Evolutionary conservation across 1,140 invertebrate species (phyloP), one percentile per base, ranked within the genome.

Genomic region (Prorops nasuta): DNA sequence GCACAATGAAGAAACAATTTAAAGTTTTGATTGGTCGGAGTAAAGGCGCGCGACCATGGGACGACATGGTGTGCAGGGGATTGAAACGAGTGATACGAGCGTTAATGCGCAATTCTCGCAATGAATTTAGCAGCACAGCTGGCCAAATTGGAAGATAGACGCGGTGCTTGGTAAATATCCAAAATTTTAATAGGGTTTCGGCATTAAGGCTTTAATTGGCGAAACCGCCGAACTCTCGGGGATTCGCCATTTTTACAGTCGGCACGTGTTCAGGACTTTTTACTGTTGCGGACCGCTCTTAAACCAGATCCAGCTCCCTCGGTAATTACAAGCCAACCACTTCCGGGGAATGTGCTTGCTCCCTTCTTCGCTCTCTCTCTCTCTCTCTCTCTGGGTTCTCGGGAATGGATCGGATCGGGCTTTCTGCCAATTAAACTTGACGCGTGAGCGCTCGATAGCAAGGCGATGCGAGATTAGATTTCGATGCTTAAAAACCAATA

Each of bases 311-410:
- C 24, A 6, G 4, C 24, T 28, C 4, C 24, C 24, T 10, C 24
- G 24, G 24, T 28, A 28, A 28, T 28, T 28, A 28, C 24, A 28
- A n/a, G 24, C 4, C 4, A 28, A 10, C 4, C 24, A 28, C 24
- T 28, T 28, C 24, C 24, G 24, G 10, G 4, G 24, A 28, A 28
- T 28, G 24, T 10, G 10, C 24, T 17, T 16, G 6, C 24, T 28
- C 24, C 10, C 24, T 28, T 10, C 10, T 22, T 43, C 41, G 10
- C 41, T 43, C 39, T 43, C 41, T 43, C 41, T 43, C 22, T 28
- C 41, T 43, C 21, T 24, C 22, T 43, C 22, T 28, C 8, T 47
- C 31, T 16, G 10, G n/a, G n/a, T n/a, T n/a, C n/a, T n/a, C n/a
- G n/a, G n/a, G n/a, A n/a, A n/a, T n/a, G n/a, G n/a, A n/a, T n/a